Percentiles rank a stretch among this genome's conserved stretches.
phyloP scores from a whole-genome alignment of 2,797 vertebrate species.

The Alosa sapidissima region DNA sequence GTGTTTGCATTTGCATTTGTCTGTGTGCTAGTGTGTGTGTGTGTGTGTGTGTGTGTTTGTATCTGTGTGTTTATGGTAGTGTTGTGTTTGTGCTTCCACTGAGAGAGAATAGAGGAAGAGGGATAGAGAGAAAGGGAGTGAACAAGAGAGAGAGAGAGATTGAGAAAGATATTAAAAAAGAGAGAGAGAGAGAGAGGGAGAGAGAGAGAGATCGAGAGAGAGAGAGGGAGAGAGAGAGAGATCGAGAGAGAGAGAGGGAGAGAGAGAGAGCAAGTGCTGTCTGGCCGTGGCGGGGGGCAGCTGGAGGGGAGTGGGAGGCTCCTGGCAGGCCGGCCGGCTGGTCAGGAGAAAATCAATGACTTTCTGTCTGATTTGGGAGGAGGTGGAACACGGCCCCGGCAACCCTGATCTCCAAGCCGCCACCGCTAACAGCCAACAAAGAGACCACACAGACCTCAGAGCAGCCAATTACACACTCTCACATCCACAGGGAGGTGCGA shows the following conservation, averaged over 20 bases:
- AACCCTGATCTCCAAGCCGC: slow-evolving; percentile 43
- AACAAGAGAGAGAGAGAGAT: too few species aligned
- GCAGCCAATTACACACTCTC: not conserved
- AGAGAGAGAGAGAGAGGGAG: too few species aligned
- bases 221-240: too few species aligned
- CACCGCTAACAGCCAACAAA: slow-evolving; percentile 47
- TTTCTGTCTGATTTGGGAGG: slow-evolving; percentile 69
- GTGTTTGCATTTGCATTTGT: not conserved
- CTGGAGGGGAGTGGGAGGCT: not conserved
- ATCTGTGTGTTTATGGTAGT: not conserved
- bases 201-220: too few species aligned
- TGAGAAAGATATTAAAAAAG: too few species aligned
- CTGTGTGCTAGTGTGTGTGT: not conserved
- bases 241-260: slow-evolving; percentile 19
- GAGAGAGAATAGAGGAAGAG: too few species aligned
- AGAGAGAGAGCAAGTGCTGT: not conserved
- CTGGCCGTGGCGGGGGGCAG: not conserved
- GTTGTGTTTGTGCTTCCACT: not conserved
- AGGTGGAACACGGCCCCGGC: slow-evolving; percentile 52
- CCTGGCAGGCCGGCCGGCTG: slow-evolving; percentile 47
- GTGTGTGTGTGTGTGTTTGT: not conserved
- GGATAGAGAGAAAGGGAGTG: too few species aligned
- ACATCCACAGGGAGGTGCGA: not conserved
- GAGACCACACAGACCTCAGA: slow-evolving; percentile 55
- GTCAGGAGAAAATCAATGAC: slow-evolving; percentile 75